These are phyloP conservation scores for Oreochromis mossambicus DNA, from an alignment of 2,797 vertebrate genomes.

Conservation along the genomic window DNA sequence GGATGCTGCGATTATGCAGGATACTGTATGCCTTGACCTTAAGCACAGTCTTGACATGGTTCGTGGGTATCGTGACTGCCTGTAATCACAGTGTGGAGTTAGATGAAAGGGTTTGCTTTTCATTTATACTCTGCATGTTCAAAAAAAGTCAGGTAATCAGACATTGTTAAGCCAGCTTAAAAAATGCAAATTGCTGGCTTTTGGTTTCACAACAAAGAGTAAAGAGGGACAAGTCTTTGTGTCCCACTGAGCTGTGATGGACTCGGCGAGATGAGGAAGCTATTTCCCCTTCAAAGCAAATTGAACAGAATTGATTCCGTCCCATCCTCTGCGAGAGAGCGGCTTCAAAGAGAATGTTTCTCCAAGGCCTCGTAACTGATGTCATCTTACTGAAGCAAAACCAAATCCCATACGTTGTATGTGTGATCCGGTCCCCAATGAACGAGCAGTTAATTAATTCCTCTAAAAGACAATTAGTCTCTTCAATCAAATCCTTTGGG, in stretches of 20 bases:
- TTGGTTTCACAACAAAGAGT: constrained; percentile 39
- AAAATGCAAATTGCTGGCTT: constrained; percentile 44
- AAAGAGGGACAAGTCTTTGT: constrained; percentile 44
- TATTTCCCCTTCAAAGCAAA: constrained; percentile 57
- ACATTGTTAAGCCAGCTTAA: constrained; percentile 19
- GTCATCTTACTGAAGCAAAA: constrained; percentile 15
- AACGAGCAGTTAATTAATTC: constrained; percentile 31
- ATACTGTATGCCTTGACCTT: background rate
- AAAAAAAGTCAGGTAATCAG: constrained; percentile 25
- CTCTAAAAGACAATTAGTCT: constrained; percentile 57
- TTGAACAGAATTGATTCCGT: constrained; percentile 47
- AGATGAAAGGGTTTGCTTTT: constrained; percentile 23
- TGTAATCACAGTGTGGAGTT: background rate
- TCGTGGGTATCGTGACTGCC: background rate
- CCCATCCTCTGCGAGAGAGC: constrained; percentile 18
- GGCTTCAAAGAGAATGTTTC: constrained; percentile 49
- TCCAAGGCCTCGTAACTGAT: constrained; percentile 21
- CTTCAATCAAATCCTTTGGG: constrained; percentile 43
- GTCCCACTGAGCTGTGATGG: constrained; percentile 38
- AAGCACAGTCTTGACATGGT: background rate
- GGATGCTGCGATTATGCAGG: background rate
- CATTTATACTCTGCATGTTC: background rate
- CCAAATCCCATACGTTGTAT: constrained; percentile 7
- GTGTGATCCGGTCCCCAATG: constrained; percentile 39
- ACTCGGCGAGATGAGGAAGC: constrained; percentile 41